Evolutionary conservation across 2,797 vertebrate genomes (phyloP).

Genomic region (Oreochromis grahami): DNA sequence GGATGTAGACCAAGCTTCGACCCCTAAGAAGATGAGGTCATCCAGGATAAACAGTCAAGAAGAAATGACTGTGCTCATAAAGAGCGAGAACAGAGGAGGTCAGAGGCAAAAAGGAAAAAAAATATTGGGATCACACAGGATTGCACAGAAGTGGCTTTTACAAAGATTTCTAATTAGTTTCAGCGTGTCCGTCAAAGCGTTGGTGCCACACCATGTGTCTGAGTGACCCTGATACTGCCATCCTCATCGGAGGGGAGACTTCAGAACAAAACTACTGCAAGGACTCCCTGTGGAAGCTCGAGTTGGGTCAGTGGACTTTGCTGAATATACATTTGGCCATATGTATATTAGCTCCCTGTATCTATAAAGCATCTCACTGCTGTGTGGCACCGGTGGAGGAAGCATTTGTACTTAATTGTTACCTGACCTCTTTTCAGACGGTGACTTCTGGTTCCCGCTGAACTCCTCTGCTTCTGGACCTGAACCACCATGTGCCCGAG

Average conservation of each 20-base stretch:
- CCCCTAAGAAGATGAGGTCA: slow-evolving; percentile 61
- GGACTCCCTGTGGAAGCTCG: slow-evolving; percentile 84
- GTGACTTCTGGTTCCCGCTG: slow-evolving; percentile 87
- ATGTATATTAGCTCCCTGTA: neutral
- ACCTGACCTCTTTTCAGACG: slow-evolving; percentile 68
- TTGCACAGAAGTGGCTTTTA: neutral
- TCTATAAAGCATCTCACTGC: neutral
- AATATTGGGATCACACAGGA: neutral
- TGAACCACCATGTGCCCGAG: slow-evolving; percentile 65
- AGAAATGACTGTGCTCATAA: slow-evolving; percentile 47
- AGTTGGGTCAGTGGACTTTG: slow-evolving; percentile 75
- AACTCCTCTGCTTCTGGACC: slow-evolving; percentile 63
- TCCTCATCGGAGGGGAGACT: slow-evolving; percentile 86
- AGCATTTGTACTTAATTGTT: neutral
- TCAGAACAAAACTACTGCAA: slow-evolving; percentile 64
- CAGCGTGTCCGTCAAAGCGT: slow-evolving; percentile 82
- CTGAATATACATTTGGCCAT: neutral
- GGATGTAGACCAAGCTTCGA: slow-evolving; percentile 39
- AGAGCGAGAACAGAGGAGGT: slow-evolving; percentile 50
- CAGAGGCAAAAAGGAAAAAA: neutral
- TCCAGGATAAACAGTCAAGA: slow-evolving; percentile 53
- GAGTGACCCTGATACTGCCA: slow-evolving; percentile 79
- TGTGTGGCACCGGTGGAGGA: neutral
- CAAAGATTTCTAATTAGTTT: slow-evolving; percentile 22
- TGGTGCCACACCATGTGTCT: slow-evolving; percentile 88